Evolutionary conservation across 2,113 vertebrate genomes (phyloP).

Genomic region (Urocitellus parryii): DNA sequence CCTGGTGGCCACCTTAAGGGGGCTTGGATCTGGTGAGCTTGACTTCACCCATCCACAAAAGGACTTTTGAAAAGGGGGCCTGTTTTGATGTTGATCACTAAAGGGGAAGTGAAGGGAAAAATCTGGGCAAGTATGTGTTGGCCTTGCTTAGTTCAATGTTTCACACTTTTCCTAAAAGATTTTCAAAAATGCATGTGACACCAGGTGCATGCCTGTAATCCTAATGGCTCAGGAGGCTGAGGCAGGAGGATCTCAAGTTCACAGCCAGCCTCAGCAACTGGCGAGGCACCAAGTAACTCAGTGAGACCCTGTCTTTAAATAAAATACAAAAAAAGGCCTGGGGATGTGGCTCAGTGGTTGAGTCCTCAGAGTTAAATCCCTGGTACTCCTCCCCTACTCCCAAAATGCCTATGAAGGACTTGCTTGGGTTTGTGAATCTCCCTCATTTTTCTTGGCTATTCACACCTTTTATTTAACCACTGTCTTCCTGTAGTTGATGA

Average conservation of each 20-base stretch:
- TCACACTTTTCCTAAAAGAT: not conserved
- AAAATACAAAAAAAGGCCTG: too few species aligned
- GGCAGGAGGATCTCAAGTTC: too few species aligned
- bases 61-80: not conserved
- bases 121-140: not conserved
- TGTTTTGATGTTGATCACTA: not conserved
- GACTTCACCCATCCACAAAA: not conserved
- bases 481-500: constrained; percentile 22
- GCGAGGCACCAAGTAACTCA: too few species aligned
- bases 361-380: too few species aligned
- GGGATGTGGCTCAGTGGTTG: too few species aligned
- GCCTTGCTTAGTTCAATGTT: not conserved
- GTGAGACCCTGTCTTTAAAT: too few species aligned
- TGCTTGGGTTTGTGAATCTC: constrained; percentile 50
- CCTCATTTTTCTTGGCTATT: not conserved
- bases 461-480: constrained; percentile 18
- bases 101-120: constrained; percentile 25
- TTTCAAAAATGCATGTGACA: accelerated
- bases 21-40: not conserved
- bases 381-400: too few species aligned
- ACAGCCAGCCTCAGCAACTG: too few species aligned
- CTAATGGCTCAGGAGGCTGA: too few species aligned
- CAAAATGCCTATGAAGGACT: not conserved
- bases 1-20: constrained; percentile 17
- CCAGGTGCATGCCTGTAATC: too few species aligned